Evolutionary conservation across 2,888 invertebrate genomes (phyloP).

Genomic region (Mesoligia furuncula): DNA sequence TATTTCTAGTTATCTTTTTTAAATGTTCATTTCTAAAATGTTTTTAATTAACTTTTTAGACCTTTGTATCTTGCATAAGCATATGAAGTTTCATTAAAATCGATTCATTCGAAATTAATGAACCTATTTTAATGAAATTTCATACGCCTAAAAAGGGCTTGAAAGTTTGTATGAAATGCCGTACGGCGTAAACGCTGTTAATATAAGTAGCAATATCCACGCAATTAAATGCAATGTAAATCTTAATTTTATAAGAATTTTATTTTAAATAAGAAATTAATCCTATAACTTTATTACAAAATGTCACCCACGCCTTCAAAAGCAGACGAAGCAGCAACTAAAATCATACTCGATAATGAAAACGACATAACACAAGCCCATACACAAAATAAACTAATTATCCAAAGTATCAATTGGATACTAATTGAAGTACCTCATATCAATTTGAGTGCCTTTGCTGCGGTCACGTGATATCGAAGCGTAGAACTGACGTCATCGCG

Average conservation of each 20-base stretch:
- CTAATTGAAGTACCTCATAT: constrained; percentile 67
- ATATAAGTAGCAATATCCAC: neutral
- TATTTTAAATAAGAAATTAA: neutral
- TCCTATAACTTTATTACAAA: neutral
- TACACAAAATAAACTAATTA: constrained; percentile 45
- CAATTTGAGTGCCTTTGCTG: constrained; percentile 68
- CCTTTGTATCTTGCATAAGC: no score
- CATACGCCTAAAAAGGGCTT: no score
- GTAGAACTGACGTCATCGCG: constrained; percentile 48
- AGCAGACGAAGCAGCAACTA: neutral
- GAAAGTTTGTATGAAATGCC: no score
- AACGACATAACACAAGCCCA: neutral
- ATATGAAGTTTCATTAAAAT: no score
- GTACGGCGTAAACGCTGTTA: no score
- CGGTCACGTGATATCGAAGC: constrained; percentile 65
- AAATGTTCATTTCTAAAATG: no score
- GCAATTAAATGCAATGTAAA: neutral
- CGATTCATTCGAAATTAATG: no score
- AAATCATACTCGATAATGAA: neutral
- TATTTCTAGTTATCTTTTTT: no score
- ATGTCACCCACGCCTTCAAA: neutral
- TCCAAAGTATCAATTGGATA: constrained; percentile 56
- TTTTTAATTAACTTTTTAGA: no score
- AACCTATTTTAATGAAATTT: no score
- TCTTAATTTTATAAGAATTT: neutral